Evolutionary conservation across 1,140 invertebrate species (phyloP), one percentile per base, ranked within the genome.

Genomic region (Drosophila bocqueti): DNA sequence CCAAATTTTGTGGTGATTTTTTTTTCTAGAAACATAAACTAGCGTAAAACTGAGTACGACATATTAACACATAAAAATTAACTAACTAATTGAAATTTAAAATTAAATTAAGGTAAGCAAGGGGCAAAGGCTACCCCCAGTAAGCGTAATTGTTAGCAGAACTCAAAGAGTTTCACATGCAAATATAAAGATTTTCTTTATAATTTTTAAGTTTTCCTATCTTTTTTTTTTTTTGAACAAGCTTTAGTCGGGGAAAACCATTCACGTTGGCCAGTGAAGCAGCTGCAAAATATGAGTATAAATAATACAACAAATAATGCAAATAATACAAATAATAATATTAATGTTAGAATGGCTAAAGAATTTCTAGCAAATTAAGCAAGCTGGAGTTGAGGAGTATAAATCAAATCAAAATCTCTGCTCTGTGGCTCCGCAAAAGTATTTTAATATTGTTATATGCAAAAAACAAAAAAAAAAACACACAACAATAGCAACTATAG

Each of bases 121-220:
- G 55, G 63, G 55, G 29, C 29, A 29, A 29, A 6, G 29, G 29
- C 29, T 49, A 10, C 60, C 68, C 65, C 46, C 11, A 61, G 47
- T 43, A 62, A 63, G 76, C 72, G 42, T 61, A 62, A 64, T 69
- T 79, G 75, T 72, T 76, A 62, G 64, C 46, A 71, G 43, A 89
- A 79, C 84, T 87, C 84, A 74, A 89, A 89, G 84, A 87, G 84
- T 87, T 87, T 78, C 77, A 89, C 73, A 55, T 45, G 21, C 34
- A 74, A 31, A 59, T 26, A 55, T 18, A 46, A 21, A 52, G 26
- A 29, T 57, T 63, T 75, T 40, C 40, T 47, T 50, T 54, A 13
- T 31, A 18, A 42, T 40, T 69, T 26, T 46, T n/a, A 16, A 9
- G 15, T 61, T 80, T 59, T 50, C 18, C 46, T 64, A n/a, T 24